Evolutionary conservation across 2,888 invertebrate genomes (phyloP), one percentile per base, ranked within the genome.

Genomic region (Eubasilissa splendida): DNA sequence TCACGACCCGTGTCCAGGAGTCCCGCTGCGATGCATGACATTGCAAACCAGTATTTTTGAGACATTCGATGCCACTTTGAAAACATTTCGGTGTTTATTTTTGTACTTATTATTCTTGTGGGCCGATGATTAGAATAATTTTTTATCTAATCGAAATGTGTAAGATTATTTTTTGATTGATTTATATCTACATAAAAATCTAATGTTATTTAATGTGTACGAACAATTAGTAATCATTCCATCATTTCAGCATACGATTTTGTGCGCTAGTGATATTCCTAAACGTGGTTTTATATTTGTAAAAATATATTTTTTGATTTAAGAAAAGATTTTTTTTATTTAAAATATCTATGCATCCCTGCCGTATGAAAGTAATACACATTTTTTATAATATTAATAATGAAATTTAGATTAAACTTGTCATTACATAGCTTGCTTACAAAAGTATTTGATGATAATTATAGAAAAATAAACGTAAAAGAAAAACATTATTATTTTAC

Each of bases 1-100:
- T 56, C 71, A 31, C 42, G n/a, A 33, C 2, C 58, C 12, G 70
- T 54, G 53, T 33, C 71, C 31, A 33, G 56, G 33, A 31, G 65
- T 73, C 58, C 42, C 42, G 42, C 42, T 42, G 42, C 42, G 7
- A 33, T 56, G 3, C 31, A 8, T 22, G 71, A 73, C 71, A 56
- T 56, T 73, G 42, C 58, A 54, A 58, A 77, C 12, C 77, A 77
- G 77, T 77, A 71, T 77, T 77, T 77, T 77, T 70, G 77, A 73
- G 42, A 58, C 14, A 58, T 31, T 73, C 42, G 71, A 56, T 56
- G 71, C 71, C 71, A 56, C 52, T 68, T 66, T 56, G 56, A 31
- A 56, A n/a, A 31, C 11, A 8, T 73, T 56, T 58, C 2, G 58
- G 53, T 70, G 53, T 54, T 53, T 33, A 73, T n/a, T 56, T 73